Conservation (phyloP, 2,888 invertebrate species). For the Epinotia bilunana region DNA sequence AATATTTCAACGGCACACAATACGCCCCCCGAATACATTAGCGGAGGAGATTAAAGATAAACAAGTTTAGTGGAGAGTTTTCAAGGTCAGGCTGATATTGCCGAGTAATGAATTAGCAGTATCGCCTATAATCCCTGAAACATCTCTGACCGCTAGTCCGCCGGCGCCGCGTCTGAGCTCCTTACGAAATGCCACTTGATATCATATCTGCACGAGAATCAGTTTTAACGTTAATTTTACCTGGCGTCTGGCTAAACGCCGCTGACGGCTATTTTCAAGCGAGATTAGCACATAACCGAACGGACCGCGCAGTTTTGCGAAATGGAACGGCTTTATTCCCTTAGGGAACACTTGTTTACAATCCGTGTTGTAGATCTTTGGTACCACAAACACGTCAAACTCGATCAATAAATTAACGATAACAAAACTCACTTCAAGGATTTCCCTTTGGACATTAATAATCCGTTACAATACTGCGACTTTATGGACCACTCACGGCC, state of each 20-base stretch:
- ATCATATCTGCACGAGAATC: constrained; percentile 38
- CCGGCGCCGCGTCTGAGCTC: constrained; percentile 28
- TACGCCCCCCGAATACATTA: constrained; percentile 51
- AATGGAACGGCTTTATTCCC: constrained; percentile 24
- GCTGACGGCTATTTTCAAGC: constrained; percentile 23
- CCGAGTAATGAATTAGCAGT: constrained; percentile 26
- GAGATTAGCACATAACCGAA: constrained; percentile 27
- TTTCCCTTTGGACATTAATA: constrained; percentile 55
- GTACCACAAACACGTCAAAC: constrained; percentile 37
- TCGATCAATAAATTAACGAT: constrained; percentile 45
- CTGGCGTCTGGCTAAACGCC: constrained; percentile 29
- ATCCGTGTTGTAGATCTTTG: background rate
- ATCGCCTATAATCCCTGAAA: constrained; percentile 32
- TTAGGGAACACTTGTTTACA: constrained; percentile 11
- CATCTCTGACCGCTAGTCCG: constrained; percentile 23
- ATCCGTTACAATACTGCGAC: constrained; percentile 53
- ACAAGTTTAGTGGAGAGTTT: constrained; percentile 26
- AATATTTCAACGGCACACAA: constrained; percentile 58
- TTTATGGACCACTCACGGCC: constrained; percentile 56
- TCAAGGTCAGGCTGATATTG: constrained; percentile 21
- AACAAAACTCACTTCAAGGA: constrained; percentile 49
- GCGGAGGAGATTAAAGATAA: constrained; percentile 38
- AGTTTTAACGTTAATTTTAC: constrained; percentile 30
- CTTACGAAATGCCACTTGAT: constrained; percentile 27
- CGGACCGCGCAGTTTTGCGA: constrained; percentile 1